Base-by-base conservation (phyloP, 2,888 invertebrate genomes). In the Palloptera scutellata region DNA sequence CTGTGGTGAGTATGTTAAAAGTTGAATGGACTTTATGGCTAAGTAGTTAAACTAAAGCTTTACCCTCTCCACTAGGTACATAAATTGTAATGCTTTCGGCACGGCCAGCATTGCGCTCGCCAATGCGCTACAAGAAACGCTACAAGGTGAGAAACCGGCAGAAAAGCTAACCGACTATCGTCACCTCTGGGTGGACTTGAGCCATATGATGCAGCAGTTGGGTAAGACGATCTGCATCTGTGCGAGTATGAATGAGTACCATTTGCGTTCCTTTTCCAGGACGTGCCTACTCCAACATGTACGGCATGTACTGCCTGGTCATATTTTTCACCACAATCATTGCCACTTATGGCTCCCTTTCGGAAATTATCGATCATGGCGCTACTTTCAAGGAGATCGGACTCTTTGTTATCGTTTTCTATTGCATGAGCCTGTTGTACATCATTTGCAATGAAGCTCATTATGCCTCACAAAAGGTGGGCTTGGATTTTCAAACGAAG, bases 171-270 rank as follows among this genome's bases (percentile, higher is more conserved):
- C 90, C 0, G 89, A 91, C 78, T 91, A 89, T 80, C 87, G 91
- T 13, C 89, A 91, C 79, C 84, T 90, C 19, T 90, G 90, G 91
- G 90, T 91, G 1, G 91, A 92, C 76, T 83, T 92, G 30, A 91
- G 91, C 3, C 91, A 91, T 74, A 91, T 91, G 90, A 91, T 91
- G 91, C 91, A 92, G 79, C 91, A 92, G 79, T 83, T 91, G 74
- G 91, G 91, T 79, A 69, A 51, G 63, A 20, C n/a, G n/a, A n/a
- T n/a, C n/a, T n/a, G n/a, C n/a, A n/a, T n/a, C n/a, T n/a, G 6
- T 30, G 2, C 30, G 2, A 30, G 2, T 30, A 30, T 4, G 2
- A 30, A 30, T 6, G 30, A 4, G 30, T 30, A 30, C 30, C 6
- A 30, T 4, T 30, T 30, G 2, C 30, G 6, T 30, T 30, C 2